Percentiles rank a stretch among this genome's conserved stretches.
These are phyloP conservation scores for Eupithecia insigniata DNA, from an alignment of 2,888 invertebrate genomes.

Conservation along the genomic window DNA sequence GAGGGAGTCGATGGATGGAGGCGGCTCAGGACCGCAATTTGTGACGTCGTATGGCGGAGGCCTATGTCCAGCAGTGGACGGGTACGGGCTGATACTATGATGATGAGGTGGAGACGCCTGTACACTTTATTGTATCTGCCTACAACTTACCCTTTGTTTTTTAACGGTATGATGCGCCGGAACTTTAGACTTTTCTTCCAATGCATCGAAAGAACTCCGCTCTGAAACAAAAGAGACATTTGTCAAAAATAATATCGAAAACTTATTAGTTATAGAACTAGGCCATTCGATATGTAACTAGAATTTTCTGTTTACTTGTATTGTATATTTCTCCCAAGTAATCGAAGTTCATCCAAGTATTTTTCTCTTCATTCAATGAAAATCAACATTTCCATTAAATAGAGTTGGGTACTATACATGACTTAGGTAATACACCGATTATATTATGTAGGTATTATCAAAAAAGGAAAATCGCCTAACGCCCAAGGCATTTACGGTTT, in stretches of 20 bases:
- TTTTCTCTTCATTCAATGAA: background rate
- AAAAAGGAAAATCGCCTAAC: background rate
- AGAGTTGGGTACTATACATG: background rate
- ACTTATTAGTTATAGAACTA: background rate
- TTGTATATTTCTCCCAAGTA: too few species aligned
- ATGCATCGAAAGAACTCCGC: constrained; percentile 38
- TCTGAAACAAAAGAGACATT: constrained; percentile 51
- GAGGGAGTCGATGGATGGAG: too few species aligned
- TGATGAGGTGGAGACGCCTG: background rate
- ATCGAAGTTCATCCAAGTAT: background rate
- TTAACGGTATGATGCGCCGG: constrained; percentile 44
- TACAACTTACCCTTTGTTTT: constrained; percentile 28
- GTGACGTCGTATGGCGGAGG: too few species aligned
- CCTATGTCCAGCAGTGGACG: too few species aligned
- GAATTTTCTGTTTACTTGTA: background rate
- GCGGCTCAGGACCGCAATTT: too few species aligned
- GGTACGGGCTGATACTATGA: too few species aligned
- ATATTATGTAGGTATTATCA: background rate
- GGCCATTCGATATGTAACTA: background rate
- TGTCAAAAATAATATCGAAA: background rate
- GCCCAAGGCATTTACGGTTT: background rate
- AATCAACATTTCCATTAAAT: background rate
- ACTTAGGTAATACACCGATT: background rate
- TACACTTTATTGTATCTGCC: background rate
- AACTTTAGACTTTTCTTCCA: constrained; percentile 43